Conservation (phyloP, 2,888 invertebrate species). For the Heteromyza rotundicornis region DNA sequence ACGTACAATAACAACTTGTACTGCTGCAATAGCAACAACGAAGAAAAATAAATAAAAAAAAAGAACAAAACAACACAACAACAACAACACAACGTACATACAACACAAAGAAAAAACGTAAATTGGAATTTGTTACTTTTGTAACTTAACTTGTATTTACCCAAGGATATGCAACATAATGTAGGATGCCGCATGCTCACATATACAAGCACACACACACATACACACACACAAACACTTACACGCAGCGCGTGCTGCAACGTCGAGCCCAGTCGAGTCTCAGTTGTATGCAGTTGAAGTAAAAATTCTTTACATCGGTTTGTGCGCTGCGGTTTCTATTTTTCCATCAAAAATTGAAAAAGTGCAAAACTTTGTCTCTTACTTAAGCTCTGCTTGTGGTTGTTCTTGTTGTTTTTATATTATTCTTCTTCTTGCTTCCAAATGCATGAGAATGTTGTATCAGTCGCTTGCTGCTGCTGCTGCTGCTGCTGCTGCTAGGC, state of each 20-base stretch:
- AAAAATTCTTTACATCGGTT: too few species aligned
- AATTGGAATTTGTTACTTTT: slow-evolving; percentile 42
- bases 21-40: neutral
- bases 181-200: slow-evolving; percentile 27
- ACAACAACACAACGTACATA: neutral
- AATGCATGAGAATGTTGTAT: too few species aligned
- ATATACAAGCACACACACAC: neutral
- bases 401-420: neutral
- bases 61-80: neutral
- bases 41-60: too few species aligned
- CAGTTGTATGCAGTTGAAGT: too few species aligned
- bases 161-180: slow-evolving; percentile 26
- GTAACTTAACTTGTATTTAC: slow-evolving; percentile 27
- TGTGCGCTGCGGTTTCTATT: too few species aligned
- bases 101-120: neutral
- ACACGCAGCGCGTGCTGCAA: too few species aligned
- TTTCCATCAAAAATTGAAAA: too few species aligned
- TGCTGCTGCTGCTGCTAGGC: too few species aligned
- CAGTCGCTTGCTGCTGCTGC: too few species aligned
- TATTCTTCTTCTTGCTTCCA: too few species aligned
- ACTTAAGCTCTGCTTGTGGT: neutral
- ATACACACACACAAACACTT: neutral
- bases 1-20: neutral
- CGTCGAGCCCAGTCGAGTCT: too few species aligned
- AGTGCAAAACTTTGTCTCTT: too few species aligned